Base-by-base conservation (phyloP, 2,888 invertebrate genomes). In the Patella ulyssiponensis region DNA sequence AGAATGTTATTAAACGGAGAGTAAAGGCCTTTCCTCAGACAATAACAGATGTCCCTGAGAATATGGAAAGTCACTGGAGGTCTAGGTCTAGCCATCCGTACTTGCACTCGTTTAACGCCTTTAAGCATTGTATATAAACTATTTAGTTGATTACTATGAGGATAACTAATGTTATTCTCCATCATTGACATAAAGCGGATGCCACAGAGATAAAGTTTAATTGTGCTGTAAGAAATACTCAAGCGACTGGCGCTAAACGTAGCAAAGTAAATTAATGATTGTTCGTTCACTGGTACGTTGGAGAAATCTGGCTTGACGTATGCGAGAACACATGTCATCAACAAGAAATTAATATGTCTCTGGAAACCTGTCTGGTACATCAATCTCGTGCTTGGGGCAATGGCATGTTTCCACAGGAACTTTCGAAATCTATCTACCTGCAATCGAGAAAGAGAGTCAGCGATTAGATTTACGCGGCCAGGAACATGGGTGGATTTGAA, bases 131-230 rank as follows among this genome's bases (percentile, higher is more conserved):
- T 56, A 56, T 17, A 56, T 17, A 56, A 17, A n/a, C 33, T 33
- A 33, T 2, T 33, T 33, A 33, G 33, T 33, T 33, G 33, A 33
- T 33, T 33, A 3, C 33, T 33, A 33, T 33, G 33, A 33, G 9
- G 56, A 2, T 56, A 56, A 56, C 56, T 56, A n/a, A n/a, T n/a
- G n/a, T n/a, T n/a, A n/a, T n/a, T n/a, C n/a, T n/a, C 70, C 20
- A 70, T n/a, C n/a, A n/a, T 17, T 15, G 15, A 70, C 1, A 20
- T 15, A 70, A 70, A 70, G 14, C 11, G 23, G 70, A 70, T 70
- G 33, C 70, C 70, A 70, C 20, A n/a, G 2, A 70, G 15, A 70
- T 70, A 70, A 23, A 70, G 14, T 20, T 70, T 70, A 33, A 70
- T 70, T 14, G 70, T 70, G 17, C 15, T 20, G 27, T 20, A 70